Evolutionary conservation across 2,113 vertebrate genomes (phyloP), one percentile per base, ranked within the genome.

Genomic region (Ranitomeya variabilis): DNA sequence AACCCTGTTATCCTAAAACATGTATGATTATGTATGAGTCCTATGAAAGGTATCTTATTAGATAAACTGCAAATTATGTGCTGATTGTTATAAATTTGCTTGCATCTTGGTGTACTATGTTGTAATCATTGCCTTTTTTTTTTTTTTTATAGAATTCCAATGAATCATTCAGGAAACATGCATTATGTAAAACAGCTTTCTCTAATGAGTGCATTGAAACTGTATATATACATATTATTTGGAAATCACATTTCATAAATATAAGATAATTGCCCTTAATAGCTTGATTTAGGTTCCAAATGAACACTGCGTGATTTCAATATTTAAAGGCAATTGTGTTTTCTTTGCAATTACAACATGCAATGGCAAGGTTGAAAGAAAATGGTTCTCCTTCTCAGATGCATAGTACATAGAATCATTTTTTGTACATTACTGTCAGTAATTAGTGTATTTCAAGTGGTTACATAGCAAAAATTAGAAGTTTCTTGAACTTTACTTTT

Each of bases 251-350:
- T 82, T 37, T 60, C 26, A 81, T 60, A 82, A 82, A 59, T 51
- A 64, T 64, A 37, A 37, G 80, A 82, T 82, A 82, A 64, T 82
- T 82, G 80, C 59, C 18, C 66, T 82, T 82, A 82, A 82, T 64
- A 64, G 26, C 26, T 60, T 64, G 59, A 21, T 31, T 60, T 82
- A 64, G 31, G 37, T 62, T 64, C 19, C 59, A 12, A 82, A 82
- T 82, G 59, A 82, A 82, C 16, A 64, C 59, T 21, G 54, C 78
- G 26, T 80, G 78, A 57, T 80, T 80, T 80, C n/a, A 80, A 80
- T 80, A 59, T 79, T 59, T 57, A 26, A 59, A 80, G 55, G 54
- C 59, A 80, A 80, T 80, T 80, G 78, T 80, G 78, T 31, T 59
- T 79, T 80, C 78, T 59, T 26, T 80, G 54, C 12, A 59, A 80